Evolutionary conservation across 2,888 invertebrate species (phyloP).

Genomic region (Polietes domitor): DNA sequence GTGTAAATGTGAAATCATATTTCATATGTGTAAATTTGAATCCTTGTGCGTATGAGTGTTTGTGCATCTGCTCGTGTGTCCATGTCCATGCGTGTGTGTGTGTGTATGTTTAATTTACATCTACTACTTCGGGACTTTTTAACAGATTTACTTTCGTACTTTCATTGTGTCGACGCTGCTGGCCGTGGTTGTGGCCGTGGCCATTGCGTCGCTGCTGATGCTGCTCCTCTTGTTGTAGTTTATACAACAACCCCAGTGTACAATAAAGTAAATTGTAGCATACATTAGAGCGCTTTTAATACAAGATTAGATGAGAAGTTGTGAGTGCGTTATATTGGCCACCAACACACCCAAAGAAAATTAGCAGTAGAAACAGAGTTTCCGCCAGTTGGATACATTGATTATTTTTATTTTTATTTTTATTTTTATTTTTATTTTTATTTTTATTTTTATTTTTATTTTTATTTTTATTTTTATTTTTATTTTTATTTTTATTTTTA

Average conservation of each 20-base stretch:
- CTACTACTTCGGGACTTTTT: neutral
- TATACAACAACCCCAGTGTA: constrained; percentile 23
- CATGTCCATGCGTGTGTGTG: constrained; percentile 14
- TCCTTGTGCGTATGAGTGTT: constrained; percentile 55
- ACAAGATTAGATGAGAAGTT: constrained; percentile 22
- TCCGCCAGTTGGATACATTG: no score
- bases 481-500: no score
- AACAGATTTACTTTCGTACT: constrained; percentile 16
- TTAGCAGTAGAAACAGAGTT: no score
- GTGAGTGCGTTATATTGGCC: neutral
- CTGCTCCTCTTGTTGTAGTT: constrained; percentile 14
- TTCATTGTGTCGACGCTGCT: neutral
- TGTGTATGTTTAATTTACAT: neutral
- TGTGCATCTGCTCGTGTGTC: constrained; percentile 38
- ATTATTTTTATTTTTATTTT: no score
- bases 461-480: no score
- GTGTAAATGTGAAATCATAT: constrained; percentile 28
- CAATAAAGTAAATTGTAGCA: constrained; percentile 43
- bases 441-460: no score
- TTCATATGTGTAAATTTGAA: constrained; percentile 26
- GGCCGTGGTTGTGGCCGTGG: neutral
- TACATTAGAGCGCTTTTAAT: constrained; percentile 40
- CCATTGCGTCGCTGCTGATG: neutral
- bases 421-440: no score
- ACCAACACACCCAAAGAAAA: neutral